Conservation (phyloP, 2,888 invertebrate species). For the Drosophila pseudotakahashii region DNA sequence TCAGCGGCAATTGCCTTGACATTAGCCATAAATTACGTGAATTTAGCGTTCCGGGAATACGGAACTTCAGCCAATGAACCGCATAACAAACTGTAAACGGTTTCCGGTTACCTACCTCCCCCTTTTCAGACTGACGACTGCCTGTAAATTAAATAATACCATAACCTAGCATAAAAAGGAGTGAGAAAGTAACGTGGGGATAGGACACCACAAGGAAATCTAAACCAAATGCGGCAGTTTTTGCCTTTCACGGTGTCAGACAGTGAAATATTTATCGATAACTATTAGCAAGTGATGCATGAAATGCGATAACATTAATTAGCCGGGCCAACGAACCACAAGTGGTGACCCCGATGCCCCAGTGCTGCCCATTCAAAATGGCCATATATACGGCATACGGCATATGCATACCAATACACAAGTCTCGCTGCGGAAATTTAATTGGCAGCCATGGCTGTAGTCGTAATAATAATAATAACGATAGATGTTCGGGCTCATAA, state of each 20-base stretch:
- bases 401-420: slow-evolving; percentile 6
- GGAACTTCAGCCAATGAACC: slow-evolving; percentile 31
- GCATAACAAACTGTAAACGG: slow-evolving; percentile 31
- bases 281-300: slow-evolving; percentile 80
- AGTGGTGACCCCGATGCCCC: slow-evolving; percentile 16
- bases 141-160: slow-evolving; percentile 57
- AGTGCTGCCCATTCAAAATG: not conserved
- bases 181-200: not conserved
- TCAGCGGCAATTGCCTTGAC: slow-evolving; percentile 53
- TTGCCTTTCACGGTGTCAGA: slow-evolving; percentile 41
- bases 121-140: slow-evolving; percentile 1
- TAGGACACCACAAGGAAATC: slow-evolving; percentile 4
- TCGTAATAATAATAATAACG: slow-evolving; percentile 35
- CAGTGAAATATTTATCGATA: slow-evolving; percentile 79
- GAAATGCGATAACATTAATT: slow-evolving; percentile 82
- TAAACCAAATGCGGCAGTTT: slow-evolving; percentile 30
- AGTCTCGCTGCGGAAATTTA: slow-evolving; percentile 33
- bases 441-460: slow-evolving; percentile 32
- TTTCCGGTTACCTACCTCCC: slow-evolving; percentile 1
- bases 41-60: slow-evolving; percentile 22
- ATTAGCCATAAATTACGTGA: slow-evolving; percentile 37
- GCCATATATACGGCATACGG: not conserved
- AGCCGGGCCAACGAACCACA: slow-evolving; percentile 53
- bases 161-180: slow-evolving; percentile 1
- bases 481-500: slow-evolving; percentile 22